Conservation (phyloP, 2,113 vertebrate genomes). For the Mixornis gularis region DNA sequence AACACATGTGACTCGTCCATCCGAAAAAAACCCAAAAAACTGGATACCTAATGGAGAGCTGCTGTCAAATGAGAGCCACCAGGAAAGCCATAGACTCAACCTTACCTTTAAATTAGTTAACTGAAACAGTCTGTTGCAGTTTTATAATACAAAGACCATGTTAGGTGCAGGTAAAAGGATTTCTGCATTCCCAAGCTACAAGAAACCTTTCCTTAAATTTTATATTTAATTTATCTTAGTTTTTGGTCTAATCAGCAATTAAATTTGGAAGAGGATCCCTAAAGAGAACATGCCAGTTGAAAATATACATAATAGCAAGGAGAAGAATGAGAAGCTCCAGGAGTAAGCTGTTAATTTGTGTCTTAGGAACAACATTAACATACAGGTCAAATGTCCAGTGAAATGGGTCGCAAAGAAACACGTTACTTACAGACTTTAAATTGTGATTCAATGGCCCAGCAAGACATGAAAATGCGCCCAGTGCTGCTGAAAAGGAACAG, state of each 20-base stretch:
- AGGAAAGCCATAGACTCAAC: conserved; percentile 16
- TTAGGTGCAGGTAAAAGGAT: not conserved
- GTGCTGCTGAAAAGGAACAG: conserved; percentile 76
- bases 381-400: conserved; percentile 60
- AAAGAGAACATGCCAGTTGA: not conserved
- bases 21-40: not conserved
- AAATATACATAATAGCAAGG: not conserved
- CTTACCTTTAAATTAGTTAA: not conserved
- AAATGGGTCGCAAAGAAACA: conserved; percentile 68
- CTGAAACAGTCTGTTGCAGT: not conserved
- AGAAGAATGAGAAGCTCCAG: not conserved
- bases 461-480: conserved; percentile 68
- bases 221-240: not conserved
- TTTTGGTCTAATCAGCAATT: not conserved
- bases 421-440: conserved; percentile 30
- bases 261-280: not conserved
- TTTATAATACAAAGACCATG: not conserved
- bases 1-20: conserved; percentile 15
- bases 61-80: not conserved
- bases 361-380: not conserved
- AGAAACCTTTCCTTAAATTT: not conserved
- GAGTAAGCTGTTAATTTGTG: not conserved
- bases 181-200: not conserved
- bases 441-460: conserved; percentile 72
- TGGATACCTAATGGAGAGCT: not conserved